Percentiles rank a stretch among this genome's conserved stretches.
These are phyloP conservation scores for Heliocidaris erythrogramma DNA, from an alignment of 35 echinoderm and acorn worm genomes.

Conservation along the genomic window DNA sequence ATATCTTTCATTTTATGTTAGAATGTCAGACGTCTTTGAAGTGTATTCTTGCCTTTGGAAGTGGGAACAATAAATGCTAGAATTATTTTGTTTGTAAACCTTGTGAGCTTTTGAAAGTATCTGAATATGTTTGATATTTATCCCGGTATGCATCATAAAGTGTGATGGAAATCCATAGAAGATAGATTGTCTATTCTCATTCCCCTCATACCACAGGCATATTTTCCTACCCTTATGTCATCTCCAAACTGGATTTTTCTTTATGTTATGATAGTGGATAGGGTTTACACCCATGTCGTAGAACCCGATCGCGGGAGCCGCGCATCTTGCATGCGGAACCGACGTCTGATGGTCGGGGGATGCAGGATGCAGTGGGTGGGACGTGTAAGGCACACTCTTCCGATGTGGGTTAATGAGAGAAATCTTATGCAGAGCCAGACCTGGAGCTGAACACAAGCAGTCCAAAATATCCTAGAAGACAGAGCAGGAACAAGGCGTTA, in stretches of 20 bases:
- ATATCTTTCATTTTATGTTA: background rate
- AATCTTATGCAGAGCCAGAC: slow-evolving; percentile 22
- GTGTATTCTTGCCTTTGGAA: too few relatives aligned
- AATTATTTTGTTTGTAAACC: too few relatives aligned
- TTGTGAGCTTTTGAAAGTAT: too few relatives aligned
- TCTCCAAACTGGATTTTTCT: slow-evolving; percentile 10
- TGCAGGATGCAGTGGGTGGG: background rate
- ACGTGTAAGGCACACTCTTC: slow-evolving; percentile 33
- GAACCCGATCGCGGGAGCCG: background rate
- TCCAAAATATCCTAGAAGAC: background rate
- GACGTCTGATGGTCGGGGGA: background rate
- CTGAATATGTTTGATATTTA: too few relatives aligned
- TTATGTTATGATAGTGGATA: slow-evolving; percentile 25
- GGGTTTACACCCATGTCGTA: slow-evolving; percentile 18
- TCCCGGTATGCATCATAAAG: too few relatives aligned
- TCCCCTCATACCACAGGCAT: background rate
- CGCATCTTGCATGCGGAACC: background rate
- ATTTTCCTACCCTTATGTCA: background rate
- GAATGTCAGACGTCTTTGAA: too few relatives aligned
- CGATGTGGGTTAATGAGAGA: slow-evolving; percentile 41
- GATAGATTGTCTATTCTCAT: background rate
- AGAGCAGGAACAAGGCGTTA: background rate
- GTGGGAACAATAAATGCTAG: too few relatives aligned
- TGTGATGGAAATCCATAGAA: too few relatives aligned
- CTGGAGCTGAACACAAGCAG: background rate